Percentiles rank a stretch among this genome's conserved stretches.
Conservation (phyloP, 2,888 invertebrate genomes). For the Agonopterix heracliana region DNA sequence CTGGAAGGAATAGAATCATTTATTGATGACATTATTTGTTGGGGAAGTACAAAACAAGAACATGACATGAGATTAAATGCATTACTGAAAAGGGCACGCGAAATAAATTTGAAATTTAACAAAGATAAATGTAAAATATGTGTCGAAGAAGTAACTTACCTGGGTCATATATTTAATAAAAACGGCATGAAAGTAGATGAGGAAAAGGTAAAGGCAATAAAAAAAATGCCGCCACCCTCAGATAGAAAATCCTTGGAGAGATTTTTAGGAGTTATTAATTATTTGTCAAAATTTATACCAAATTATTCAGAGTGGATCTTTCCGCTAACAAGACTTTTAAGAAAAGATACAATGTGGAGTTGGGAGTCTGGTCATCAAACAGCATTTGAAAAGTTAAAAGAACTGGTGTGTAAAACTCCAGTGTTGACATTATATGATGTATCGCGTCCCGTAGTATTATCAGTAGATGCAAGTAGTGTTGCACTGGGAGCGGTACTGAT, state of each 20-base stretch:
- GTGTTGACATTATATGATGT: conserved; percentile 10
- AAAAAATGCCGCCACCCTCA: not conserved
- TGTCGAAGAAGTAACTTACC: conserved; percentile 3
- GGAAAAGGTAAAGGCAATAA: not conserved
- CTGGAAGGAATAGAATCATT: conserved; percentile 2
- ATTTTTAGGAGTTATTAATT: conserved; percentile 4
- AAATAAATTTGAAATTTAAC: too few relatives aligned
- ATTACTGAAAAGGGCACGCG: not conserved
- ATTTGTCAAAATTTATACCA: conserved; percentile 6
- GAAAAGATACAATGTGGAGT: not conserved
- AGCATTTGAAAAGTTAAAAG: not conserved
- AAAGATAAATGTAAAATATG: conserved; percentile 4
- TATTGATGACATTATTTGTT: conserved; percentile 6
- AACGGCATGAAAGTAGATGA: conserved; percentile 4
- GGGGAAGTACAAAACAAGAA: conserved; percentile 2
- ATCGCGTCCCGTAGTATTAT: too few relatives aligned
- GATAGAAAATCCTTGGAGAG: conserved; percentile 3
- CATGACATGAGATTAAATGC: not conserved
- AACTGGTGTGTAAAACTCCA: conserved; percentile 1
- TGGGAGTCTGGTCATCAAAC: not conserved
- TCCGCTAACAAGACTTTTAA: not conserved
- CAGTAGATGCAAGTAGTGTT: too few relatives aligned
- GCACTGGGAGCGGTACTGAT: conserved; percentile 20
- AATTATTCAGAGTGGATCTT: conserved; percentile 3
- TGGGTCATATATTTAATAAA: conserved; percentile 3